These are phyloP conservation scores for Periplaneta americana DNA, from an alignment of 1,140 invertebrate genomes.

Conservation along the genomic window DNA sequence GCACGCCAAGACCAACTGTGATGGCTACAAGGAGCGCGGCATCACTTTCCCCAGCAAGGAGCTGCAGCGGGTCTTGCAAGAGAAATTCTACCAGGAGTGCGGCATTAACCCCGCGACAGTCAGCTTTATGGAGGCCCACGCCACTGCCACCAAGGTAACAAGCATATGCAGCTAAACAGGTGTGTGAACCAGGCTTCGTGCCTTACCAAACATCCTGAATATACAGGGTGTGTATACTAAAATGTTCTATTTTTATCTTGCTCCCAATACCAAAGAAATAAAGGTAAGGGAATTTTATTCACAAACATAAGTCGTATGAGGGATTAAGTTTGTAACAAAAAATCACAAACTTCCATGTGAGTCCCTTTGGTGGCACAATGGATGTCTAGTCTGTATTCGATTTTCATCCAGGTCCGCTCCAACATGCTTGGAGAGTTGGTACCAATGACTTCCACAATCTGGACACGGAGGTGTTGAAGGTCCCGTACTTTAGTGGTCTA, in stretches of 20 bases:
- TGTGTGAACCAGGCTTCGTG: neutral
- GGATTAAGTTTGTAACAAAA: no score
- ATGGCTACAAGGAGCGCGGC: constrained; percentile 44
- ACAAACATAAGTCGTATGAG: no score
- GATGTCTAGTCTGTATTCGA: no score
- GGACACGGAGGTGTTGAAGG: neutral
- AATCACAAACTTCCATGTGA: no score
- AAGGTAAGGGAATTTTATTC: no score
- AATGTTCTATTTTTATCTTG: no score
- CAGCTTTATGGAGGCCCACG: constrained; percentile 56
- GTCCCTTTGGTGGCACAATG: no score
- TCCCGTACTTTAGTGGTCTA: no score
- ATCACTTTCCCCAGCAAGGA: constrained; percentile 52
- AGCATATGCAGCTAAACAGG: neutral
- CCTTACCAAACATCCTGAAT: neutral
- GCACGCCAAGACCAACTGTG: constrained; percentile 48
- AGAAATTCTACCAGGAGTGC: constrained; percentile 46
- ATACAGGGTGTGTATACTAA: neutral
- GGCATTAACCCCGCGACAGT: constrained; percentile 45
- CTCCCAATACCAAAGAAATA: no score
- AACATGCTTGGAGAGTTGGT: no score
- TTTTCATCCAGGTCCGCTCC: no score
- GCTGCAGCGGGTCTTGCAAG: constrained; percentile 44
- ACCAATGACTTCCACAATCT: no score
- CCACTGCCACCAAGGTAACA: constrained; percentile 53